phyloP scores from a whole-genome alignment of 1,140 invertebrate species.

The Copidosoma floridanum region DNA sequence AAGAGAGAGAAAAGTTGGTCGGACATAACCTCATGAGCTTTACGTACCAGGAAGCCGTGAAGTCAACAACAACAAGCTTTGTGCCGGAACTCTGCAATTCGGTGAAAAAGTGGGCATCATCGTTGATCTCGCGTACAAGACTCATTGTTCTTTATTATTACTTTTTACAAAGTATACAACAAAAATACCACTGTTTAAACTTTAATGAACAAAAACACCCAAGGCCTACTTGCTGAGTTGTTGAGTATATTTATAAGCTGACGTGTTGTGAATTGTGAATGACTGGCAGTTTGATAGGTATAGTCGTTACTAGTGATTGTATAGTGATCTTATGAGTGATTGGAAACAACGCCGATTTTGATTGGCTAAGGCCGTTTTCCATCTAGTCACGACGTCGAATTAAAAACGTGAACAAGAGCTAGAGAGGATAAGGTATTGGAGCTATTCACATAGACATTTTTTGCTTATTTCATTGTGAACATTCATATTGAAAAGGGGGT shows the following conservation, averaged over 20 bases:
- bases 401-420: no score
- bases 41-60: conserved; percentile 83
- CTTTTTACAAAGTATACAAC: no score
- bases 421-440: no score
- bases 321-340: no score
- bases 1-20: no score
- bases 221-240: neutral
- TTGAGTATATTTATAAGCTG: neutral
- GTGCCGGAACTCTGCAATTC: conserved; percentile 78
- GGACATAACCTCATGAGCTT: conserved; percentile 18
- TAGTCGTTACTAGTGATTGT: no score
- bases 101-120: conserved; percentile 79
- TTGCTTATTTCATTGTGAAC: no score
- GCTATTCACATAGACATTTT: no score
- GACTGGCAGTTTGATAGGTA: conserved; percentile 7
- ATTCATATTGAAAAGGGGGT: no score
- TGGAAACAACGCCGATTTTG: no score
- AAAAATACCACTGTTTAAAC: neutral
- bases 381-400: no score
- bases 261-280: neutral
- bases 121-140: conserved; percentile 57
- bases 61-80: conserved; percentile 93
- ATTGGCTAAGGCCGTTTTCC: no score
- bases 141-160: conserved; percentile 39
- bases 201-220: neutral